These are phyloP conservation scores for Myotis findleyi DNA, from an alignment of 2,797 vertebrate genomes.

Conservation along the genomic window DNA sequence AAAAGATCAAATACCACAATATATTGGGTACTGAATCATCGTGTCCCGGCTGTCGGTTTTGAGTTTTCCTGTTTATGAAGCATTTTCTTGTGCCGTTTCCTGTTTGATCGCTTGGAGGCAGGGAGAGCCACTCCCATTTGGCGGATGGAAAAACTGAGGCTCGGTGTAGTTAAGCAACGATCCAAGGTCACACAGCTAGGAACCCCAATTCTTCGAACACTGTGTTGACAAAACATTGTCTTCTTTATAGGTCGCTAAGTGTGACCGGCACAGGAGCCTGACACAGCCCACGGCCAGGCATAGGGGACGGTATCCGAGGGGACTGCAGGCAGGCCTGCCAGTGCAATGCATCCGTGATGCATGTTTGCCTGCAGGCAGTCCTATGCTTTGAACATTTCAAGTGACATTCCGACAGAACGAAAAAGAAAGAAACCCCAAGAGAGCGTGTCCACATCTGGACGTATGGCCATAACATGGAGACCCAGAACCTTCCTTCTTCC, in stretches of 20 bases:
- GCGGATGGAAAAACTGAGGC: constrained; percentile 22
- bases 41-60: neutral
- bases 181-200: neutral
- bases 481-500: neutral
- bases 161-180: neutral
- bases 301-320: neutral
- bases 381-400: neutral
- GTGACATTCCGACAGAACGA: neutral
- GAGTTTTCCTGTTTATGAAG: neutral
- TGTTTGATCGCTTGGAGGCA: neutral
- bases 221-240: neutral
- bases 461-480: neutral
- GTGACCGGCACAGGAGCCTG: neutral
- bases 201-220: neutral
- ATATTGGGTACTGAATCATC: neutral
- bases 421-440: neutral
- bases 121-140: neutral
- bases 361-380: neutral
- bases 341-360: rapidly evolving
- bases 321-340: neutral
- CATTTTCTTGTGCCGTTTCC: neutral
- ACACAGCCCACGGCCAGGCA: neutral
- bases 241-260: neutral
- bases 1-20: neutral
- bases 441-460: neutral